Conservation (phyloP, 2,113 vertebrate species). For the Boleophthalmus pectinirostris region DNA sequence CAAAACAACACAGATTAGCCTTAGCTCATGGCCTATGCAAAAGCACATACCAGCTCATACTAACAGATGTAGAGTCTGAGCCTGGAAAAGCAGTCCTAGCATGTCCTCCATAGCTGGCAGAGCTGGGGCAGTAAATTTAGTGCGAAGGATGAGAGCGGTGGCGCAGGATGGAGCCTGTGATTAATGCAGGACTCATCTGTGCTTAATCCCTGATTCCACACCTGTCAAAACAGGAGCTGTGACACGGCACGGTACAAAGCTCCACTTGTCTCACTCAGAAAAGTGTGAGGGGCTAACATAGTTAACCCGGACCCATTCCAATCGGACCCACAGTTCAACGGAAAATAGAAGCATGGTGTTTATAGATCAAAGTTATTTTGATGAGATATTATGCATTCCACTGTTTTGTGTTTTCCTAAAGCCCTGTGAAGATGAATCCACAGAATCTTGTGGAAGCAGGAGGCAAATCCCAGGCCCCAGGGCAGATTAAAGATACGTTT, state of each 20-base stretch:
- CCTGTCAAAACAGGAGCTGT: conserved; percentile 74
- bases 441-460: conserved; percentile 14
- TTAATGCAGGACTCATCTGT: conserved; percentile 64
- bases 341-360: not conserved
- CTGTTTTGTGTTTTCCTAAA: not conserved
- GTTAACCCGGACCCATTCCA: not conserved
- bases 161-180: conserved; percentile 51
- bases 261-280: conserved; percentile 31
- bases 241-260: conserved; percentile 39
- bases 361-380: not conserved
- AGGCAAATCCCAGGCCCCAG: conserved; percentile 40
- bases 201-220: conserved; percentile 66
- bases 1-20: conserved; percentile 46
- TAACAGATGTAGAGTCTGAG: conserved; percentile 10
- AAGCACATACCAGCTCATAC: conserved; percentile 8
- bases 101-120: conserved; percentile 17
- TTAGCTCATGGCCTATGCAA: conserved; percentile 12
- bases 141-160: conserved; percentile 46
- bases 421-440: not conserved
- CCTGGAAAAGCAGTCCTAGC: conserved; percentile 31
- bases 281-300: conserved; percentile 17
- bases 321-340: conserved; percentile 3
- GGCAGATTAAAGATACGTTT: conserved; percentile 50
- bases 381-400: conserved; percentile 1
- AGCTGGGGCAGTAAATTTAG: conserved; percentile 55